Evolutionary conservation across 2,113 vertebrate species (phyloP).

Genomic region (Mohoua ochrocephala): DNA sequence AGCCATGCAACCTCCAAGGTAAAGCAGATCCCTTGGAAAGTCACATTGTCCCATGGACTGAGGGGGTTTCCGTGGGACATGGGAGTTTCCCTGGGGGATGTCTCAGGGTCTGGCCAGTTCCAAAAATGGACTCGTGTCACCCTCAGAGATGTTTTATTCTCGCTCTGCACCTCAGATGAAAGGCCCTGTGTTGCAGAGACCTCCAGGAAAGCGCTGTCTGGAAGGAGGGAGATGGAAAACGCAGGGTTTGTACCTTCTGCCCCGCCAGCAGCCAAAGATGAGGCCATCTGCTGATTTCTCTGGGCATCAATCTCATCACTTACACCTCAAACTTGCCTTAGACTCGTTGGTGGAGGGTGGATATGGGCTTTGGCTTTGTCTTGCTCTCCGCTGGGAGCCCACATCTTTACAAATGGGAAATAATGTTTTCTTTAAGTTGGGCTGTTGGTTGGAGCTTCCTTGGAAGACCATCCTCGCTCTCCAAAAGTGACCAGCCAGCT

Average conservation of each 20-base stretch:
- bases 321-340: neutral
- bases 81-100: neutral
- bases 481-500: neutral
- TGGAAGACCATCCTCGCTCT: neutral
- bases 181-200: neutral
- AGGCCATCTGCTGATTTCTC: neutral
- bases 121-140: neutral
- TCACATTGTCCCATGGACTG: neutral
- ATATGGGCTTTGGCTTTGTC: neutral
- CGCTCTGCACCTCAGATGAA: neutral
- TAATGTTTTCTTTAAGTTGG: neutral
- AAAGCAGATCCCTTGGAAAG: neutral
- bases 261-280: neutral
- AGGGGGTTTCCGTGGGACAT: rapidly evolving
- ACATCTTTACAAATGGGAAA: neutral
- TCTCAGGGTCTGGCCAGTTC: neutral
- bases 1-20: neutral
- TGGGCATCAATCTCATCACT: neutral
- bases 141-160: neutral
- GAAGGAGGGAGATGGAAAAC: neutral
- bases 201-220: neutral
- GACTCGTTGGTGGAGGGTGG: neutral
- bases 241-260: neutral
- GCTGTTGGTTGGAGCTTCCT: neutral
- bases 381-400: neutral